Evolutionary conservation across 2,113 vertebrate genomes (phyloP), one percentile per base, ranked within the genome.

Genomic region (Hippocampus mohnikei): DNA sequence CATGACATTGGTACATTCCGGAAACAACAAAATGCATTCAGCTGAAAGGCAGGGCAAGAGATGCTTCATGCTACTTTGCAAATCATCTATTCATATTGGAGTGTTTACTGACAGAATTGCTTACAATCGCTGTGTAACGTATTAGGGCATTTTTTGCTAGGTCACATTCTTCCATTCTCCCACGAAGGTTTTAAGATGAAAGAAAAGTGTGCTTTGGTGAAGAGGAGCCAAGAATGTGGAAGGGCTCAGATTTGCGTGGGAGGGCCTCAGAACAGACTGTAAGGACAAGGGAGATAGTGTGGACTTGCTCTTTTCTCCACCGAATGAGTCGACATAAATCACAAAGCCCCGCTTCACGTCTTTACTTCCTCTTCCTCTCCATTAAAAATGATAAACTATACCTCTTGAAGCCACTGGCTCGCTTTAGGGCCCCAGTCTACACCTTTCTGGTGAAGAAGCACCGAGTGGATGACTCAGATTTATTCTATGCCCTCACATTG

Each of bases 1-100:
- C 92, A 91, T 94, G 94, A 94, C 94, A 94, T 94, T 93, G 93
- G 92, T 88, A 92, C 56, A 91, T 93, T 91, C 88, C 79, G 72
- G 71, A 72, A 70, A 80, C 81, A 85, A 83, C 81, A 82, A 77
- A 85, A 66, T 89, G 91, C 90, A 87, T 90, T n/a, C 87, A 90
- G 91, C 66, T 69, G 86, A 88, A 87, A 88, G 21, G n/a, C 66
- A 69, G 60, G 55, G 21, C 53, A 61, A 48, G 61, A 25, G 66
- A 69, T 67, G 55, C 27, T 69, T 58, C 21, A 60, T 68, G 69
- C 41, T n/a, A 41, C 67, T 67, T 40, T 2, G 53, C 52, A 73
- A 1, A 10, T 50, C 78, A 68, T 59, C 2, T 55, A 72, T 78
- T 40, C 33, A 37, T 37, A 37, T 37, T 37, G 33, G 33, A 18